phyloP scores from a whole-genome alignment of 2,113 vertebrate genomes.

The Delphinus delphis region DNA sequence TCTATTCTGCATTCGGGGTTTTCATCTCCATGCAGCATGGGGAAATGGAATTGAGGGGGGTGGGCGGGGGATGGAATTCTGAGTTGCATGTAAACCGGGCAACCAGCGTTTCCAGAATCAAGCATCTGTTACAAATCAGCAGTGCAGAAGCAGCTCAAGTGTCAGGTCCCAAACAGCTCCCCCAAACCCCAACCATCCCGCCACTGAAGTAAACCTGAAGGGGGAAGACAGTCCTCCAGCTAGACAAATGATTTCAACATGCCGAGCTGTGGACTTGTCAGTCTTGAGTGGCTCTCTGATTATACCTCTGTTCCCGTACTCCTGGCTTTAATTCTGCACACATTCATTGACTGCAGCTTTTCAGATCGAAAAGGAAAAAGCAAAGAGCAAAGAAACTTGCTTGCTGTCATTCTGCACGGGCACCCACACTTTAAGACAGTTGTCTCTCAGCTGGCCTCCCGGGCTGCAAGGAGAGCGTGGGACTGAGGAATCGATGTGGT shows the following conservation, averaged over 20 bases:
- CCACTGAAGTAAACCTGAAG: slow-evolving; percentile 41
- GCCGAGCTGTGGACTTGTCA: slow-evolving; percentile 2
- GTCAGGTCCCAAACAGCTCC: slow-evolving; percentile 7
- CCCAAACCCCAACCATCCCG: background rate
- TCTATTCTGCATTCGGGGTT: slow-evolving; percentile 60
- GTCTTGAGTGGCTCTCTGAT: slow-evolving; percentile 5
- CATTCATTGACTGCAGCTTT: background rate
- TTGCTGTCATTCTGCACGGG: background rate
- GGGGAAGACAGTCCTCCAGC: background rate
- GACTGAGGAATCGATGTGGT: background rate
- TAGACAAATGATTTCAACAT: slow-evolving; percentile 59
- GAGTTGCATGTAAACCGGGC: slow-evolving; percentile 43
- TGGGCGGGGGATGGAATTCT: background rate
- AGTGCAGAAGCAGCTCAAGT: slow-evolving; percentile 17
- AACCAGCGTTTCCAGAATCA: slow-evolving; percentile 63
- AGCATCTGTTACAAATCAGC: slow-evolving; percentile 63
- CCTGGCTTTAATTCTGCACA: slow-evolving; percentile 52
- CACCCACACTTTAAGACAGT: background rate
- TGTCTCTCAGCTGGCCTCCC: background rate
- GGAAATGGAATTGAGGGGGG: slow-evolving; percentile 57
- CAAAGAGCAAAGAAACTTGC: background rate
- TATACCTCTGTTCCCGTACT: background rate
- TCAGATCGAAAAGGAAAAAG: slow-evolving; percentile 14
- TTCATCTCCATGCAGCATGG: slow-evolving; percentile 50
- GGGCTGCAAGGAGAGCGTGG: background rate